Evolutionary conservation across 2,888 invertebrate genomes (phyloP), one percentile per base, ranked within the genome.

Genomic region (Trimorus sp.): DNA sequence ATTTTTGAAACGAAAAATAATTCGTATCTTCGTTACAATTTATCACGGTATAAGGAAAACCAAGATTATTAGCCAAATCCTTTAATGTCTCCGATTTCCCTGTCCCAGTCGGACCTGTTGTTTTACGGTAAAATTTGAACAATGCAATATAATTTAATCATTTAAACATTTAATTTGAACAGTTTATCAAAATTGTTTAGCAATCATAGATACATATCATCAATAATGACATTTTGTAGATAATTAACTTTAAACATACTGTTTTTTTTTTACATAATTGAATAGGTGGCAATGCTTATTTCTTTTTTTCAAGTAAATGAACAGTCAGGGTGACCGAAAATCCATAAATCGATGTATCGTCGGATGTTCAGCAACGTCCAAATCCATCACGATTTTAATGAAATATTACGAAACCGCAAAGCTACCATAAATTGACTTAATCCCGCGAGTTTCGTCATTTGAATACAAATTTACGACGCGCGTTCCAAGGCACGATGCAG

Each of bases 1-100:
- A 96, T 49, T 94, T 95, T 7, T 95, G 95, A 62, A 97, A 95
- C 1, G 98, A 97, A 85, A 96, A 94, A 90, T 95, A 97, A 92
- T 98, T 97, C 97, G 98, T 97, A 15, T 97, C 97, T 92, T 98
- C 98, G 0, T 98, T 98, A 89, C 98, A 98, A 92, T 98, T 97
- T 0, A 98, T 98, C 1, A 97, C 97, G 45, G 97, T 93, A 88
- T 97, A 97, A 0, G 97, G 92, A 0, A 96, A 92, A 0, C 96
- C 97, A 87, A 98, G 92, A 0, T 97, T 97, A 92, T 98, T 98
- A 0, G 98, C 98, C 76, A 98, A 92, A 92, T 98, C 98, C 90
- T 98, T 98, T 0, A 95, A 95, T 0, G 98, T 98, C 92, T 98
- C 98, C 0, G 98, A 98, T 92, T 98, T 98, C 0, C 97, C 97